A percentile compares a stretch with the other conserved stretches of the same genome.
phyloP scores from a whole-genome alignment of 2,888 invertebrate genomes.

The Cheilosia variabilis region DNA sequence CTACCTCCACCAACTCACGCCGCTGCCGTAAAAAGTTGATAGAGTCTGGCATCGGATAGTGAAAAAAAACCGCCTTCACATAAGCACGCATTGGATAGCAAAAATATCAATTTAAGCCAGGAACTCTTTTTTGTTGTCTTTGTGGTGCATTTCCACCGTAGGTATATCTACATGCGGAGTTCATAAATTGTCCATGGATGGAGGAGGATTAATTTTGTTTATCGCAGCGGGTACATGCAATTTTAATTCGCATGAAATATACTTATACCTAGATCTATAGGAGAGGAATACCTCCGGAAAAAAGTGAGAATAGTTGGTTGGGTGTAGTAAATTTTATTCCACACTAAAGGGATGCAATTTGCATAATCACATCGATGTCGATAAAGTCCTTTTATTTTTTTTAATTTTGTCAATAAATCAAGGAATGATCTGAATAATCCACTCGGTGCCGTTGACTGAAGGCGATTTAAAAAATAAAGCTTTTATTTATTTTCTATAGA shows the following conservation, averaged over 20 bases:
- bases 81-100: slow-evolving; percentile 30
- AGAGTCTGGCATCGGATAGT: slow-evolving; percentile 8
- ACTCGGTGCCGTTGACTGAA: slow-evolving; percentile 9
- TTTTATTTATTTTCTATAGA: slow-evolving; percentile 19
- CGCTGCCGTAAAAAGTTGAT: slow-evolving; percentile 20
- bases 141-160: not conserved
- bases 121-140: slow-evolving; percentile 33
- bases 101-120: slow-evolving; percentile 63
- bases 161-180: slow-evolving; percentile 33
- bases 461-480: slow-evolving; percentile 18
- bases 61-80: slow-evolving; percentile 44
- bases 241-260: slow-evolving; percentile 52
- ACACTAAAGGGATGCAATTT: slow-evolving; percentile 59
- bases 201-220: slow-evolving; percentile 71
- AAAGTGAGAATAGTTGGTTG: slow-evolving; percentile 36
- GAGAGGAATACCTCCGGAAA: not conserved
- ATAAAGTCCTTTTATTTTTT: slow-evolving; percentile 35
- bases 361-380: slow-evolving; percentile 60
- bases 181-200: slow-evolving; percentile 69
- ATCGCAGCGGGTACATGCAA: slow-evolving; percentile 61
- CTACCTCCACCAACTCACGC: slow-evolving; percentile 7
- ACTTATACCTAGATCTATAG: slow-evolving; percentile 16
- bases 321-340: slow-evolving; percentile 54
- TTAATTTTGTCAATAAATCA: slow-evolving; percentile 61
- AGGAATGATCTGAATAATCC: slow-evolving; percentile 51